phyloP scores from a whole-genome alignment of 2,113 vertebrate genomes.

The Malaclemys terrapin region DNA sequence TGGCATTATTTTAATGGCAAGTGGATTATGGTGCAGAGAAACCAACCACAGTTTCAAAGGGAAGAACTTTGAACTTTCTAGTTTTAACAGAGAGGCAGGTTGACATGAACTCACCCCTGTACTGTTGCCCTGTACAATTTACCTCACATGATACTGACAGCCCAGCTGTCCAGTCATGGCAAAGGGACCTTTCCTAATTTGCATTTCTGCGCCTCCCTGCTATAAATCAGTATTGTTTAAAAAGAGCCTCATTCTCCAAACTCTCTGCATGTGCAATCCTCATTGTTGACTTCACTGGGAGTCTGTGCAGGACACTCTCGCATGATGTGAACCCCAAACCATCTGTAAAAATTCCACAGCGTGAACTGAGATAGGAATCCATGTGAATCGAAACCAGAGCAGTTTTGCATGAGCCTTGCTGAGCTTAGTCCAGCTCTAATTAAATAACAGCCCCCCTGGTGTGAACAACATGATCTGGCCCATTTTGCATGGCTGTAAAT shows the following conservation, averaged over 20 bases:
- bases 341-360: not conserved
- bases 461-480: not conserved
- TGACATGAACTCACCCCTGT: not conserved
- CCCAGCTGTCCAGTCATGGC: slow-evolving; percentile 7
- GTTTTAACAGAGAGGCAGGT: not conserved
- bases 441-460: not conserved
- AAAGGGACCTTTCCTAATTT: slow-evolving; percentile 46
- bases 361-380: not conserved
- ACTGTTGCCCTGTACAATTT: not conserved
- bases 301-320: not conserved
- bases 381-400: not conserved
- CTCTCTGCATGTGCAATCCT: not conserved
- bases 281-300: not conserved
- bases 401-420: not conserved
- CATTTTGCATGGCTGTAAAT: not conserved
- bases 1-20: not conserved
- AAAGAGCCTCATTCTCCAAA: not conserved
- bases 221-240: not conserved
- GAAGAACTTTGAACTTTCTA: not conserved
- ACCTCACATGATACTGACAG: not conserved
- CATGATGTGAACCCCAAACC: not conserved
- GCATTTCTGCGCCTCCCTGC: not conserved
- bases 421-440: not conserved
- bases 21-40: not conserved
- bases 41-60: not conserved